Evolutionary conservation across 2,113 vertebrate genomes (phyloP).

Genomic region (Procavia capensis): DNA sequence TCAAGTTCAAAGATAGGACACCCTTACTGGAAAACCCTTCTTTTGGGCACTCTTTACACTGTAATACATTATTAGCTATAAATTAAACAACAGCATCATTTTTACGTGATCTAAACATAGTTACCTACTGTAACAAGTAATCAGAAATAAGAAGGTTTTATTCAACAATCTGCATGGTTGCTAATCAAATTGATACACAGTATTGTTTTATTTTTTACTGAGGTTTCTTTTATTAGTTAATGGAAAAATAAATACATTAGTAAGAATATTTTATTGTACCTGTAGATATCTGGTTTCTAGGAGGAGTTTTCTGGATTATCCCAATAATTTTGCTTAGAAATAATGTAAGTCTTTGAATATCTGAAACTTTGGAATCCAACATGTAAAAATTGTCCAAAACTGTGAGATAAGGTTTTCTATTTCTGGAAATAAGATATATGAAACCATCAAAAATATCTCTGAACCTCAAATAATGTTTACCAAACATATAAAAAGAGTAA

Average conservation of each 20-base stretch:
- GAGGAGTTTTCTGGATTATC: background rate
- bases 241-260: background rate
- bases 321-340: conserved; percentile 42
- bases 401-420: background rate
- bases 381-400: background rate
- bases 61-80: background rate
- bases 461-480: background rate
- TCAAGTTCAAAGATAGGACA: no score
- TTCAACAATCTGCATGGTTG: background rate
- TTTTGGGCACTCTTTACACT: background rate
- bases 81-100: background rate
- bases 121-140: background rate
- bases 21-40: no score
- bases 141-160: background rate
- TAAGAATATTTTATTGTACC: background rate
- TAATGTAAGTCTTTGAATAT: background rate
- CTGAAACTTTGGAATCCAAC: background rate
- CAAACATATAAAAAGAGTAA: conserved; percentile 16
- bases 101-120: background rate
- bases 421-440: conserved; percentile 11
- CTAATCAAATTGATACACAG: background rate
- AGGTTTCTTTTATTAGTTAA: background rate
- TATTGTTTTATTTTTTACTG: background rate
- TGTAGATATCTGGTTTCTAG: background rate
- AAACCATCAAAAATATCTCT: conserved; percentile 17